These are phyloP conservation scores for Mythimna loreyi DNA, from an alignment of 2,888 invertebrate species.

Conservation along the genomic window DNA sequence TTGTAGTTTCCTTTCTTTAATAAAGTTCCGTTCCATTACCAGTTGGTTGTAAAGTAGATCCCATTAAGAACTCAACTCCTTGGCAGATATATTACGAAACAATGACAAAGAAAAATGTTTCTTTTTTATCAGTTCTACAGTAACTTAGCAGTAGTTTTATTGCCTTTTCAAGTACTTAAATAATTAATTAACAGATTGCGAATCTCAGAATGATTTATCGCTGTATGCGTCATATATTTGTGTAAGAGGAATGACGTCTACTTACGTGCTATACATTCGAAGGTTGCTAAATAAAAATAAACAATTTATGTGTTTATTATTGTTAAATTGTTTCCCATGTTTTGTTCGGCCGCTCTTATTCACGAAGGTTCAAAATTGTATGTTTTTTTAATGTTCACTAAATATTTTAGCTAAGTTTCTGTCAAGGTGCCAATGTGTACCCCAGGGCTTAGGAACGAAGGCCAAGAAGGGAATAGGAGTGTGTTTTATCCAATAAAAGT, in stretches of 20 bases:
- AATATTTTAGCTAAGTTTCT: slow-evolving; percentile 11
- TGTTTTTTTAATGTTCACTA: no score
- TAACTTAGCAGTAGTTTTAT: neutral
- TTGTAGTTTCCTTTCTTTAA: no score
- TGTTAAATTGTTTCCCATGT: slow-evolving; percentile 17
- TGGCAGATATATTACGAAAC: slow-evolving; percentile 4
- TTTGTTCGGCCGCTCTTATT: slow-evolving; percentile 3
- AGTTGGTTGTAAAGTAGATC: no score
- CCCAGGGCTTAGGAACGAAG: no score
- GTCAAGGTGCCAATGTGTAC: no score
- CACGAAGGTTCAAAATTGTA: slow-evolving; percentile 1
- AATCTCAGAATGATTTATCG: neutral
- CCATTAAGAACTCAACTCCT: neutral
- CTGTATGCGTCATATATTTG: slow-evolving; percentile 18
- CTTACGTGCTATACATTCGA: neutral
- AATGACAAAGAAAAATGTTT: no score
- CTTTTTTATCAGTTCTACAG: neutral
- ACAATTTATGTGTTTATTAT: slow-evolving; percentile 14
- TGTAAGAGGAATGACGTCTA: slow-evolving; percentile 19
- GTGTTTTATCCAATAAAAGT: no score
- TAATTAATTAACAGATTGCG: neutral
- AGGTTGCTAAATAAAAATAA: slow-evolving; percentile 6
- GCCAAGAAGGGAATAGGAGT: no score
- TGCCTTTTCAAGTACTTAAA: neutral
- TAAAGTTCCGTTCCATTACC: no score